Conservation (phyloP, 2,797 vertebrate species). For the Lutjanus argentimaculatus region DNA sequence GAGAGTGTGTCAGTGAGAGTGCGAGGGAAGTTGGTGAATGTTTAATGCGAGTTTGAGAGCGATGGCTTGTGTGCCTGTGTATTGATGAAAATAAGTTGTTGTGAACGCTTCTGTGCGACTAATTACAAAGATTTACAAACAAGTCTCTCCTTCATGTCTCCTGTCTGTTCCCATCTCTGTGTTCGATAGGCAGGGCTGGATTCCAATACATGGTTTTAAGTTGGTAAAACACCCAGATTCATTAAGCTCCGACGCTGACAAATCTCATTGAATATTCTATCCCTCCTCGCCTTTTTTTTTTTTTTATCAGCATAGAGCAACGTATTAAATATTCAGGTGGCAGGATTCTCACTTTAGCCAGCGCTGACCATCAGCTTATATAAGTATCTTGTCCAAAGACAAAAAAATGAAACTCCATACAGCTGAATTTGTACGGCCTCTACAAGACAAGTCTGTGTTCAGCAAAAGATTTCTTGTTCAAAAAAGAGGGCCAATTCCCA, state of each 20-base stretch:
- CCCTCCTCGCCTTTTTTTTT: not conserved
- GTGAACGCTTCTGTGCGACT: not conserved
- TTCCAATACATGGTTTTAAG: not conserved
- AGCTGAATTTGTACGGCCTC: too few relatives aligned
- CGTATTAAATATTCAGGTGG: not conserved
- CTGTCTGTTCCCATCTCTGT: not conserved
- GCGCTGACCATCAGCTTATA: not conserved
- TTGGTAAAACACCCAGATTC: not conserved
- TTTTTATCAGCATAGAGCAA: not conserved
- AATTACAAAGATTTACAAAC: conserved; percentile 19
- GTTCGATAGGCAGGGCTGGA: not conserved
- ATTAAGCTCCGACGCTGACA: not conserved
- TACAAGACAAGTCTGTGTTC: too few relatives aligned
- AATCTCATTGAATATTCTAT: not conserved
- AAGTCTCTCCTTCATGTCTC: not conserved
- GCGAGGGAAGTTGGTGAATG: conserved; percentile 6
- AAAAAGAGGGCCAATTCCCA: too few relatives aligned
- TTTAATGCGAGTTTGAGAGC: conserved; percentile 8
- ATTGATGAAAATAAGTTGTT: not conserved
- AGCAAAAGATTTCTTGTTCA: too few relatives aligned
- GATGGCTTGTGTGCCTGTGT: not conserved
- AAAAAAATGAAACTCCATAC: not conserved
- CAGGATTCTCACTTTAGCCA: not conserved
- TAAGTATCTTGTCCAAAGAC: not conserved
- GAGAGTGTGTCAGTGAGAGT: not conserved